Conservation (phyloP, 2,797 vertebrate species). For the Sebastes reedi region DNA sequence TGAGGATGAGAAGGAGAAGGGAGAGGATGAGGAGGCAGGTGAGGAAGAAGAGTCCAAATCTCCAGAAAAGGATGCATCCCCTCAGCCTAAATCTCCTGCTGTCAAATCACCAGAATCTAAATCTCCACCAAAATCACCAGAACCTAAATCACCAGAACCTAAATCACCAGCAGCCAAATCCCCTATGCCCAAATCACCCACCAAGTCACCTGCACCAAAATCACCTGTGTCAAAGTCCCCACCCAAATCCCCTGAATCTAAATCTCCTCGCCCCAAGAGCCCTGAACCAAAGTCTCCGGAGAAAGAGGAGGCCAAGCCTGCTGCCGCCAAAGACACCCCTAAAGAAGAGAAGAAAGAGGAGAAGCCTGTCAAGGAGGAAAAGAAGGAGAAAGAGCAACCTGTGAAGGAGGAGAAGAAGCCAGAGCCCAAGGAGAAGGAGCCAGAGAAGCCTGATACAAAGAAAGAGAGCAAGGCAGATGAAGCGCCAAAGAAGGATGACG, state of each 20-base stretch:
- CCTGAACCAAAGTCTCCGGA: conserved; percentile 74
- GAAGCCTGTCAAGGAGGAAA: conserved; percentile 65
- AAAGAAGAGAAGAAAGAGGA: conserved; percentile 70
- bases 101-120: conserved; percentile 61
- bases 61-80: conserved; percentile 56
- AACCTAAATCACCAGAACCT: conserved; percentile 42
- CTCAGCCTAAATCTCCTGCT: conserved; percentile 60
- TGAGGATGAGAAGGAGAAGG: conserved; percentile 1
- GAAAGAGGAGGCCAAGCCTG: conserved; percentile 70
- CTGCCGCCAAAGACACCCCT: conserved; percentile 62
- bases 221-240: conserved; percentile 71
- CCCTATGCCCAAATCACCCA: conserved; percentile 67
- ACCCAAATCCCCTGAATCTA: conserved; percentile 64
- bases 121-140: conserved; percentile 56
- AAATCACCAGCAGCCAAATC: conserved; percentile 71
- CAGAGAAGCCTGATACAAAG: conserved; percentile 66
- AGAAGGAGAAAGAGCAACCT: conserved; percentile 70
- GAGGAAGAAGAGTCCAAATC: conserved; percentile 65
- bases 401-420: conserved; percentile 64
- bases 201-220: conserved; percentile 61
- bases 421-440: conserved; percentile 69
- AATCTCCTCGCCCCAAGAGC: conserved; percentile 70
- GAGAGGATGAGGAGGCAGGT: conserved; percentile 38
- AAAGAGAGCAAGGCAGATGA: conserved; percentile 74
- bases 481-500: conserved; percentile 63